Percentiles rank a stretch among this genome's conserved stretches.
Conservation (phyloP, 2,797 vertebrate species). For the Loriculus beryllinus region DNA sequence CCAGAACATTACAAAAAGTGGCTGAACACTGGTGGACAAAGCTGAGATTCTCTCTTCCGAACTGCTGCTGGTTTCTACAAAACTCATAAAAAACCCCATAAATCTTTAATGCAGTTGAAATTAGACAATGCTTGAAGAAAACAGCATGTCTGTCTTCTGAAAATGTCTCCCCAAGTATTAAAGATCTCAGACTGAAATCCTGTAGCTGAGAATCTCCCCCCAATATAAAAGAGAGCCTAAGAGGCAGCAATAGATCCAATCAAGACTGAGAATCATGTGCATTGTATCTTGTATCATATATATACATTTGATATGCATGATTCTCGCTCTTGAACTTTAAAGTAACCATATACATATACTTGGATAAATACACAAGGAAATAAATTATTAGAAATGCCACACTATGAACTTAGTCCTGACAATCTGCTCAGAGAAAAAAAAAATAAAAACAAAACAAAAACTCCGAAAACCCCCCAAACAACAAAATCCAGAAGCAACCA, state of each 20-base stretch:
- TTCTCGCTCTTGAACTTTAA: not conserved
- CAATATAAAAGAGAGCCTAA: not conserved
- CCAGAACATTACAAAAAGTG: not conserved
- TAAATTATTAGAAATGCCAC: not conserved
- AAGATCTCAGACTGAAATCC: not conserved
- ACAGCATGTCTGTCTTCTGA: not conserved
- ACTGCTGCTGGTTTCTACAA: not conserved
- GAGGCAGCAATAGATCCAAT: not conserved
- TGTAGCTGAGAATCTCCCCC: not conserved
- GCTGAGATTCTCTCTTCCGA: not conserved
- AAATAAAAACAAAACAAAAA: not conserved
- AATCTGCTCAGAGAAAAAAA: not conserved
- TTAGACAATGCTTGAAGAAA: not conserved
- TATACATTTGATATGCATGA: not conserved
- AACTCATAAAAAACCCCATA: not conserved
- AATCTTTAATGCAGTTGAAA: not conserved
- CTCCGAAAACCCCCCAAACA: not conserved
- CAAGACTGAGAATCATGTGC: not conserved
- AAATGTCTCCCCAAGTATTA: not conserved
- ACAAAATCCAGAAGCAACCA: not conserved
- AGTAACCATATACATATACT: not conserved
- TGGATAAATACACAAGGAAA: not conserved
- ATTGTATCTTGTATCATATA: not conserved
- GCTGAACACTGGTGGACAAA: not conserved
- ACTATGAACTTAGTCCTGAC: not conserved